A percentile compares a stretch with the other conserved stretches of the same genome.
phyloP scores from a whole-genome alignment of 2,113 vertebrate species.

The Sphaerodactylus townsendi region DNA sequence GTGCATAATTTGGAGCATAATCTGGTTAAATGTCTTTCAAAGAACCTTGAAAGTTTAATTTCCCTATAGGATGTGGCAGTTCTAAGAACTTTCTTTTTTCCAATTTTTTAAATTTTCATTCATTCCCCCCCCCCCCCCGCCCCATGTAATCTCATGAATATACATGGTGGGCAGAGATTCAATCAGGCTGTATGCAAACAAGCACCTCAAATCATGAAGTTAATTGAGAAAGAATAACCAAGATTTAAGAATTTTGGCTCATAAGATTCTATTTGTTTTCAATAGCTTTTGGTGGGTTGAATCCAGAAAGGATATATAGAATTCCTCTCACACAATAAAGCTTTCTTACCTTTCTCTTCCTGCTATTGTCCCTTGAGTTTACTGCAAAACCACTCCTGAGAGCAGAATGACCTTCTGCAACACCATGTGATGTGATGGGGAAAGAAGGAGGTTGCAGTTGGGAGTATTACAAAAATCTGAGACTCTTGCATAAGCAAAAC shows the following conservation, averaged over 20 bases:
- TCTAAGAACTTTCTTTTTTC: constrained; percentile 51
- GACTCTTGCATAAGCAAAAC: not conserved
- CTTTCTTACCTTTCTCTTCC: not conserved
- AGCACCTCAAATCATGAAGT: constrained; percentile 37
- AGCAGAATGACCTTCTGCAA: too few species aligned
- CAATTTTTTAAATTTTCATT: constrained; percentile 40
- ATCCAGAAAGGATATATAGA: too few species aligned
- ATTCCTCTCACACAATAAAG: not conserved
- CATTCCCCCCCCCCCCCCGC: constrained; percentile 48
- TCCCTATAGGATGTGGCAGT: constrained; percentile 36
- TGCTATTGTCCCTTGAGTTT: too few species aligned
- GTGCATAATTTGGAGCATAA: constrained; percentile 47
- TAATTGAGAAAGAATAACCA: not conserved
- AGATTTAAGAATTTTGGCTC: not conserved
- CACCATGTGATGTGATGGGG: too few species aligned
- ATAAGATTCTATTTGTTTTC: not conserved
- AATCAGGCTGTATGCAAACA: constrained; percentile 42
- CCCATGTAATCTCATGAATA: constrained; percentile 28
- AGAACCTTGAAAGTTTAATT: constrained; percentile 59
- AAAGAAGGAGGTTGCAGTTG: not conserved
- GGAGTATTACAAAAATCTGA: not conserved
- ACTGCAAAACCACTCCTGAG: not conserved
- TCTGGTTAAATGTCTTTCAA: constrained; percentile 60
- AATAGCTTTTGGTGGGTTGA: not conserved
- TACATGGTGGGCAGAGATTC: constrained; percentile 45